A percentile compares a stretch with the other conserved stretches of the same genome.
These are phyloP conservation scores for Dryocosmus kuriphilus DNA, from an alignment of 2,888 invertebrate genomes.

Conservation along the genomic window DNA sequence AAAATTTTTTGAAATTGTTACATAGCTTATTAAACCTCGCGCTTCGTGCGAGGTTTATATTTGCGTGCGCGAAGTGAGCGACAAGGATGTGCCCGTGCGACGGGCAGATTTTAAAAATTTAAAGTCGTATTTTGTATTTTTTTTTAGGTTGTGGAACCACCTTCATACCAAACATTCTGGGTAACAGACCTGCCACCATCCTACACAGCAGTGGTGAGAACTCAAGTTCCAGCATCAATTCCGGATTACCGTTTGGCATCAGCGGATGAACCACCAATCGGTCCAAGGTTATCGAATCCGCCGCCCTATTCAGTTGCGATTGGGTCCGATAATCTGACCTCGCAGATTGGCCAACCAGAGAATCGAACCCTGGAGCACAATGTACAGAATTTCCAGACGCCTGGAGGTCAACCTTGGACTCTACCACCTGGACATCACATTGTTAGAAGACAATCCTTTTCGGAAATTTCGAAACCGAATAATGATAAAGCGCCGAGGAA, in stretches of 20 bases:
- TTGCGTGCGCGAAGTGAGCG: too few species aligned
- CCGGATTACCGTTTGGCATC: conserved; percentile 33
- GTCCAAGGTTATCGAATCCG: conserved; percentile 57
- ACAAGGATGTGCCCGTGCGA: too few species aligned
- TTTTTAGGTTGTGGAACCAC: conserved; percentile 59
- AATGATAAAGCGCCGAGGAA: conserved; percentile 14
- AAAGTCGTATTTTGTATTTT: background rate
- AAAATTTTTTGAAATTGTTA: too few species aligned
- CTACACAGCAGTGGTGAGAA: conserved; percentile 58
- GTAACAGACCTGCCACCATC: conserved; percentile 66
- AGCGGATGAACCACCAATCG: conserved; percentile 26
- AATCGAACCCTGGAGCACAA: conserved; percentile 2
- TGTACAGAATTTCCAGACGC: background rate
- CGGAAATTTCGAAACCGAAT: background rate
- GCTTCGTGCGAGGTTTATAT: too few species aligned
- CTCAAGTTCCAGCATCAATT: conserved; percentile 37
- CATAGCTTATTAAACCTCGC: too few species aligned
- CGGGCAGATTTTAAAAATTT: too few species aligned
- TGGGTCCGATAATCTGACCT: conserved; percentile 11
- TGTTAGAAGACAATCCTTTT: conserved; percentile 23
- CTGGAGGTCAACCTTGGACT: conserved; percentile 9
- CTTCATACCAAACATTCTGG: conserved; percentile 63
- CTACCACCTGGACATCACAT: background rate
- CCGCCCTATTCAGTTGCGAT: conserved; percentile 62
- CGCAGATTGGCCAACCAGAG: background rate